Percentiles rank a stretch among this genome's conserved stretches.
phyloP scores from a whole-genome alignment of 2,888 invertebrate species.

The Phytoseiulus persimilis region DNA sequence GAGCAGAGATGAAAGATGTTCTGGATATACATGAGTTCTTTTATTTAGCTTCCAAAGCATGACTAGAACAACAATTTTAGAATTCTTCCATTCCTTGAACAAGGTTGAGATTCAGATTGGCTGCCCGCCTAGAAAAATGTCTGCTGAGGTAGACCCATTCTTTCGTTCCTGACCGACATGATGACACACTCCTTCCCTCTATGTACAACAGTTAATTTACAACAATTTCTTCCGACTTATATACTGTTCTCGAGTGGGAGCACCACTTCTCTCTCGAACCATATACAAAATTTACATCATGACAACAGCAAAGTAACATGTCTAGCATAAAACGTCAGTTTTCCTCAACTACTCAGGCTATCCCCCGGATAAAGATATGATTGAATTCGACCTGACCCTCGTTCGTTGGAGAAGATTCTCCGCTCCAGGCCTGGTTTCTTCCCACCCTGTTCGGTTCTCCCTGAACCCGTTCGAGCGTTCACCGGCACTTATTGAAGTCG shows the following conservation, averaged over 20 bases:
- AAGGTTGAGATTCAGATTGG: neutral
- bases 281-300: neutral
- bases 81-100: neutral
- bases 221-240: neutral
- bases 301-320: neutral
- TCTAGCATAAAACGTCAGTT: neutral
- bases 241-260: neutral
- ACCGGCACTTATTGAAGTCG: neutral
- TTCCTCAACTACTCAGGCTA: neutral
- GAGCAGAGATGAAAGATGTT: too few relatives aligned
- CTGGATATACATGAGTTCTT: neutral
- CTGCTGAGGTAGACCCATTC: neutral
- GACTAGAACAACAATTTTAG: neutral
- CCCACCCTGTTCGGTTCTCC: neutral
- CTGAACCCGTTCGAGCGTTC: neutral
- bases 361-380: neutral
- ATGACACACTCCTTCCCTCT: neutral
- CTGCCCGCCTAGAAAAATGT: neutral
- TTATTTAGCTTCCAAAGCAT: neutral
- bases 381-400: neutral
- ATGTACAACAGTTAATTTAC: neutral
- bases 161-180: neutral
- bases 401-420: too few relatives aligned
- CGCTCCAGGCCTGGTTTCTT: too few relatives aligned
- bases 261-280: neutral